Evolutionary conservation across 2,797 vertebrate species (phyloP), one percentile per base, ranked within the genome.

Genomic region (Caiman crocodilus): DNA sequence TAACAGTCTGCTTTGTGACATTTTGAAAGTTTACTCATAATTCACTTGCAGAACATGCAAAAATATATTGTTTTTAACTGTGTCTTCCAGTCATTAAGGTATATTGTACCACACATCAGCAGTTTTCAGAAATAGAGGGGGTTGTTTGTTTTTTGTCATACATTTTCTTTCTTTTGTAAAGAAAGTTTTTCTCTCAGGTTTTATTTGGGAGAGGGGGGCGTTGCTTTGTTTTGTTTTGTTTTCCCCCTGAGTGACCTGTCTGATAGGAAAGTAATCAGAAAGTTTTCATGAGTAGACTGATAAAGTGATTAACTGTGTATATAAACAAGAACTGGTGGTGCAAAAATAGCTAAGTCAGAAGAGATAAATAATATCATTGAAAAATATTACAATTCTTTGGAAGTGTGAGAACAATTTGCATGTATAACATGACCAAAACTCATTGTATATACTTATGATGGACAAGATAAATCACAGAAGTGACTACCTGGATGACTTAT

Each of bases 1-100:
- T 97, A 97, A 97, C 94, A 96, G 95, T 95, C 96, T 96, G 94
- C 91, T 96, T 95, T 84, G 92, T 98, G 97, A 96, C 96, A 98
- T 97, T 98, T 97, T 61, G 76, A 97, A 98, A 98, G 96, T 97
- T 97, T 97, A 96, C 93, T 95, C 91, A 96, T 97, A 93, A 97
- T 97, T 97, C 94, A 94, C 93, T 96, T 84, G 85, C 69, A 90
- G 92, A 96, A 94, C 85, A 96, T 89, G 96, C 95, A 96, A 94
- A 94, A 92, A 84, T 69, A 42, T 85, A 90, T 92, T 73, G n/a
- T 56, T 79, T 58, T 4, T 76, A 83, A 79, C n/a, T 75, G 4
- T 10, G 78, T 59, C 60, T 90, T 69, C 55, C 25, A 92, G 76
- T 95, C 80, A 71, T 94, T 90, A 89, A 93, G 94, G 35, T 84